phyloP scores from a whole-genome alignment of 2,113 vertebrate species.

The Podarcis cretensis region DNA sequence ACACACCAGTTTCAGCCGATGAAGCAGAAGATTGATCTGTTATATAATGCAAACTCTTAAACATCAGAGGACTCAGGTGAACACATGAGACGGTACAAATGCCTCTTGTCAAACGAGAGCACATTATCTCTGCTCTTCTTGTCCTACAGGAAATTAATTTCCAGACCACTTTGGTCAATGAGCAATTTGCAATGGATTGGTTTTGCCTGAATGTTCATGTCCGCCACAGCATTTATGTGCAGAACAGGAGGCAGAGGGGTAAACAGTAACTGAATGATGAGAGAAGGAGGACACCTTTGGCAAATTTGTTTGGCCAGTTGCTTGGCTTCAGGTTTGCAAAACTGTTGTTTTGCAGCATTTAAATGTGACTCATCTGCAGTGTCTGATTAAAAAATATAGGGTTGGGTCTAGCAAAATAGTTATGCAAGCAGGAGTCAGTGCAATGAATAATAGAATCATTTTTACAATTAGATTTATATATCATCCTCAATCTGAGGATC shows the following conservation, averaged over 20 bases:
- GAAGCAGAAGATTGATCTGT: constrained; percentile 39
- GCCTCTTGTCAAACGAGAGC: constrained; percentile 27
- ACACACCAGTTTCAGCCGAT: constrained; percentile 41
- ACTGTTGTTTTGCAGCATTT: constrained; percentile 44
- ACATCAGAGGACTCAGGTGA: constrained; percentile 24
- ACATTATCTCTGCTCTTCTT: constrained; percentile 24
- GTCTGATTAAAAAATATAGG: constrained; percentile 41
- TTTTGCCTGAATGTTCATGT: too few species aligned
- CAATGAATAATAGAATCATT: too few species aligned
- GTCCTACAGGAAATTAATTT: constrained; percentile 32
- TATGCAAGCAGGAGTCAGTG: too few species aligned
- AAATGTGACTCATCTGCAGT: constrained; percentile 52
- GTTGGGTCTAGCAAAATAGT: too few species aligned
- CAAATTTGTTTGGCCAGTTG: constrained; percentile 28
- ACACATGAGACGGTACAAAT: constrained; percentile 15
- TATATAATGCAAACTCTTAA: constrained; percentile 26
- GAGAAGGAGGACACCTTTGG: background rate
- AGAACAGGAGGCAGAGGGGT: too few species aligned
- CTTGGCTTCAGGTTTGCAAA: constrained; percentile 24
- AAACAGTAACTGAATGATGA: background rate
- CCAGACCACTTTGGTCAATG: too few species aligned
- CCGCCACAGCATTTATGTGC: too few species aligned
- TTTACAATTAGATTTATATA: too few species aligned
- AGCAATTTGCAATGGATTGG: background rate
- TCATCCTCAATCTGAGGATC: too few species aligned